These are phyloP conservation scores for Mustela lutreola DNA, from an alignment of 2,113 vertebrate species.

Conservation along the genomic window DNA sequence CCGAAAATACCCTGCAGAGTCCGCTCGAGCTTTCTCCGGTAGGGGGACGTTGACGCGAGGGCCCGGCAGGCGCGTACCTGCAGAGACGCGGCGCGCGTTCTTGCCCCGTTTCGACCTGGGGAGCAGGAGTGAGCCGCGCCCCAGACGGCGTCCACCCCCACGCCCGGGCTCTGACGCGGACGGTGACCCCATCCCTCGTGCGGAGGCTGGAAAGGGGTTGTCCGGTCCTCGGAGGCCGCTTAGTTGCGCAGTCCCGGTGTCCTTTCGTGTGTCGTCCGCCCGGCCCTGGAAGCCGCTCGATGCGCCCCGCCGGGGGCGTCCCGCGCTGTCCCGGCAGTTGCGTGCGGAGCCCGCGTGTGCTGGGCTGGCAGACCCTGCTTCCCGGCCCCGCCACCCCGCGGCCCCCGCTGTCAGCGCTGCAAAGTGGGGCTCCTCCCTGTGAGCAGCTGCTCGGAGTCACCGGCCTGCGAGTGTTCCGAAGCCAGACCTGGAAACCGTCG, in stretches of 20 bases:
- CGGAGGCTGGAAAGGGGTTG: not conserved
- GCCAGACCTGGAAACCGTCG: not conserved
- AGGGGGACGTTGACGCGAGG: not conserved
- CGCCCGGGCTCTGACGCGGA: not conserved
- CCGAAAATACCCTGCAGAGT: constrained; percentile 43
- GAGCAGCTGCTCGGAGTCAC: not conserved
- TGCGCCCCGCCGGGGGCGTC: not conserved
- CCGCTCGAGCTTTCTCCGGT: not conserved
- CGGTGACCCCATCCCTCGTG: not conserved
- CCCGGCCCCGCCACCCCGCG: too few relatives aligned
- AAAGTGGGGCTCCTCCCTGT: not conserved
- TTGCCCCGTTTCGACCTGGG: not conserved
- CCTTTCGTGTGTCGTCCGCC: not conserved
- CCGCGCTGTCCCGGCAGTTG: not conserved
- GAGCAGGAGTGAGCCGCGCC: not conserved
- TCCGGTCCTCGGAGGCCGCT: not conserved
- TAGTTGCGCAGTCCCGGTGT: not conserved
- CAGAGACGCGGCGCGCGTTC: not conserved
- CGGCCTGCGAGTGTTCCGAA: not conserved
- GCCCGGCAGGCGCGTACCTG: not conserved
- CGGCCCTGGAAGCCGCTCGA: not conserved
- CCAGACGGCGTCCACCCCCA: not conserved
- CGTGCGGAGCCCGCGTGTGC: not conserved
- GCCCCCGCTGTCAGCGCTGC: not conserved
- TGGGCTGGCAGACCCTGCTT: not conserved